Evolutionary conservation across 2,113 vertebrate genomes (phyloP).

Genomic region (Pongo pygmaeus): DNA sequence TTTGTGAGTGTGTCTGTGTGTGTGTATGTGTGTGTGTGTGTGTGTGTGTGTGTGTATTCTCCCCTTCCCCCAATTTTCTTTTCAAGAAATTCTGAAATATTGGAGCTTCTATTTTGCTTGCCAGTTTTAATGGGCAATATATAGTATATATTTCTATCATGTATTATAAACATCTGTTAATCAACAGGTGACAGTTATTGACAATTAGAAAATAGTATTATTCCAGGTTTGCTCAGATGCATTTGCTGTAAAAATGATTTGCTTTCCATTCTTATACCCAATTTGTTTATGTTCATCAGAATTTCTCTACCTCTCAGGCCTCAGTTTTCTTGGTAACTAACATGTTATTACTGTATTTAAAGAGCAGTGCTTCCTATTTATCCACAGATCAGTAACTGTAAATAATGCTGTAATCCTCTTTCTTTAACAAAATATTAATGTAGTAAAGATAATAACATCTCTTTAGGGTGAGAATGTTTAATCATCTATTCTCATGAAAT

Average conservation of each 20-base stretch:
- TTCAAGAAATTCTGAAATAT: slow-evolving; percentile 56
- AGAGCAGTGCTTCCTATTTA: not conserved
- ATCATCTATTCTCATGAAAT: not conserved
- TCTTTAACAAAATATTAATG: not conserved
- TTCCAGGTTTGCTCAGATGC: slow-evolving; percentile 37
- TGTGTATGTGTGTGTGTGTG: slow-evolving; percentile 41
- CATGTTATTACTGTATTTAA: slow-evolving; percentile 18
- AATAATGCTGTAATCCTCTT: not conserved
- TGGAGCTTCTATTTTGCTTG: slow-evolving; percentile 50
- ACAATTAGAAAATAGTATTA: slow-evolving; percentile 53
- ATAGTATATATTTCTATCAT: slow-evolving; percentile 52
- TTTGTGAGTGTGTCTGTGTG: slow-evolving; percentile 45
- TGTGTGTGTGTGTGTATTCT: not conserved
- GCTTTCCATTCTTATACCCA: slow-evolving; percentile 7
- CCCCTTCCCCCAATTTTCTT: slow-evolving; percentile 67
- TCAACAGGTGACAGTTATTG: slow-evolving; percentile 33
- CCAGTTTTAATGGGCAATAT: slow-evolving; percentile 62
- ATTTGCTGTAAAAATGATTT: slow-evolving; percentile 47
- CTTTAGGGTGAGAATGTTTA: not conserved
- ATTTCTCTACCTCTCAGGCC: not conserved
- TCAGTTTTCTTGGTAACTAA: slow-evolving; percentile 14
- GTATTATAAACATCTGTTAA: slow-evolving; percentile 25
- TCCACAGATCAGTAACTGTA: not conserved
- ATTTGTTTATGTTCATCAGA: not conserved
- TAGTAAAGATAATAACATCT: not conserved